Conservation (phyloP, 2,888 invertebrate genomes). For the Phyto melanocephala region DNA sequence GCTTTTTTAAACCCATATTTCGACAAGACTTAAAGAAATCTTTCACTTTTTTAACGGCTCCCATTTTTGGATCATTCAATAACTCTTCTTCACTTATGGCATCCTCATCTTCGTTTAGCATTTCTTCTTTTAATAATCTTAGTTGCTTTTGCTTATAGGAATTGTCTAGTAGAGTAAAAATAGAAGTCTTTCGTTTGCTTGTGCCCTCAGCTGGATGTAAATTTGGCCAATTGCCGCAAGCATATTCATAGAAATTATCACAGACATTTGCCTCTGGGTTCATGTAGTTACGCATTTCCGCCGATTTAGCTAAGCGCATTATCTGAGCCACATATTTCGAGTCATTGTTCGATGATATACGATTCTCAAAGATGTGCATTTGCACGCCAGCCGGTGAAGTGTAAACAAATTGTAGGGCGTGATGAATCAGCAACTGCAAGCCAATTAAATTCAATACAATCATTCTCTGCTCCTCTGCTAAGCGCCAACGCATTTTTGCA, state of each 20-base stretch:
- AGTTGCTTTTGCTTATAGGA: constrained; percentile 72
- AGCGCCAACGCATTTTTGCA: constrained; percentile 51
- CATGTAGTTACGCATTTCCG: constrained; percentile 75
- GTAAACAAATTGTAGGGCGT: constrained; percentile 43
- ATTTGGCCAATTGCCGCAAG: constrained; percentile 75
- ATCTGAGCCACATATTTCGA: constrained; percentile 70
- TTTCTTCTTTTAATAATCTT: constrained; percentile 67
- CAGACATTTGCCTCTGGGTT: constrained; percentile 71
- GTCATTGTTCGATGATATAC: constrained; percentile 71
- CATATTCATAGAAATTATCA: constrained; percentile 74
- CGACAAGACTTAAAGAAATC: constrained; percentile 74
- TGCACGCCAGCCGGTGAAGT: constrained; percentile 58
- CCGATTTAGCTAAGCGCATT: constrained; percentile 74
- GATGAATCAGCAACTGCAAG: constrained; percentile 20
- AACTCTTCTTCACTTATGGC: constrained; percentile 54
- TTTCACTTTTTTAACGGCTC: constrained; percentile 68
- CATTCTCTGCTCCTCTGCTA: neutral
- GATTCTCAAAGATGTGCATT: constrained; percentile 68
- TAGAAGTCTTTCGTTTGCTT: constrained; percentile 70
- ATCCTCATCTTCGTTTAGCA: constrained; percentile 65
- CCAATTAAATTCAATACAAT: neutral
- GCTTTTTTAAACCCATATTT: constrained; percentile 61
- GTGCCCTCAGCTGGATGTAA: constrained; percentile 71
- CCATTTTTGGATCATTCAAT: constrained; percentile 41
- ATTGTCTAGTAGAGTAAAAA: constrained; percentile 68